These are phyloP conservation scores for Stomatorhinus walkeri DNA, from an alignment of 2,797 vertebrate genomes.

Conservation along the genomic window DNA sequence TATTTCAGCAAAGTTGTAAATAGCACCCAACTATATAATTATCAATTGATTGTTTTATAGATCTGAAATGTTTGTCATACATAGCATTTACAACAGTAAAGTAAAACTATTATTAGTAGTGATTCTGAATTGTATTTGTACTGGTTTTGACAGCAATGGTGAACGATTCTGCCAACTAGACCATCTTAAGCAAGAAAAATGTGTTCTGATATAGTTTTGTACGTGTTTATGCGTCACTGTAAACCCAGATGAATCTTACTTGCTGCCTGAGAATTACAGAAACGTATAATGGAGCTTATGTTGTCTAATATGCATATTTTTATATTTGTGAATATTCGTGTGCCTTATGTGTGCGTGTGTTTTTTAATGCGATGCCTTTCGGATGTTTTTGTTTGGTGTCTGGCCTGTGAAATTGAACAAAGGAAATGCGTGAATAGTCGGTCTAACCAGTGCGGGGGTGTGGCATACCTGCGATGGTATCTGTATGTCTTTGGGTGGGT, in stretches of 20 bases:
- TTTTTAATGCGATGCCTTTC: not conserved
- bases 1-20: not conserved
- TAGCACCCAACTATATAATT: not conserved
- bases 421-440: not conserved
- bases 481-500: not conserved
- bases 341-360: conserved; percentile 15
- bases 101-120: not conserved
- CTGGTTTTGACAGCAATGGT: not conserved
- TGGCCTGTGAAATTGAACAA: not conserved
- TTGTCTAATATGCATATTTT: conserved; percentile 14
- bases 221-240: not conserved
- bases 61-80: not conserved
- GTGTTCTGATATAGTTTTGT: not conserved
- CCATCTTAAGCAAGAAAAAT: not conserved
- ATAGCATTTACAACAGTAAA: not conserved
- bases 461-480: not conserved
- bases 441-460: not conserved
- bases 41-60: not conserved
- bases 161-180: not conserved
- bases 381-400: not conserved
- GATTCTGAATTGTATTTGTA: not conserved
- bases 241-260: not conserved
- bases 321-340: conserved; percentile 7
- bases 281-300: not conserved
- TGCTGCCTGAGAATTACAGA: not conserved